phyloP scores from a whole-genome alignment of 1,140 invertebrate genomes.

The Aphis gossypii region DNA sequence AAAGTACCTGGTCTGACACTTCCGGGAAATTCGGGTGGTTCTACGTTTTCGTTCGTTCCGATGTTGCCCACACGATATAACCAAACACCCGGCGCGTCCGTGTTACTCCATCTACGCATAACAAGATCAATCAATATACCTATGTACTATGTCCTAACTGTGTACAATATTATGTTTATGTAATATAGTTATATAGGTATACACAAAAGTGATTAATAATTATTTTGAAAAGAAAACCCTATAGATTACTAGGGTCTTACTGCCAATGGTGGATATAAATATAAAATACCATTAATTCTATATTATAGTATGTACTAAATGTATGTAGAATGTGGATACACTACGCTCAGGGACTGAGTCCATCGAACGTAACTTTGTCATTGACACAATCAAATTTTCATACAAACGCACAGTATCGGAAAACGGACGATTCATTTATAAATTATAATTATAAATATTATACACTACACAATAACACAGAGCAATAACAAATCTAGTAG shows the following conservation, averaged over 20 bases:
- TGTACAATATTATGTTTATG: neutral
- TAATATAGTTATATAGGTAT: neutral
- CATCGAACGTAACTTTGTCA: no score
- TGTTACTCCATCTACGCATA: slow-evolving; percentile 81
- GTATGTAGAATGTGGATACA: no score
- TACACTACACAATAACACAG: no score
- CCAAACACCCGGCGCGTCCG: slow-evolving; percentile 82
- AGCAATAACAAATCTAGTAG: no score
- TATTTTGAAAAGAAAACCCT: neutral
- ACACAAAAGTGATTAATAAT: neutral
- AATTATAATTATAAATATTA: no score
- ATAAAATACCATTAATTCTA: neutral
- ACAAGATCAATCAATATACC: neutral
- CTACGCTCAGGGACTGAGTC: no score
- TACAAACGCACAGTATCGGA: neutral
- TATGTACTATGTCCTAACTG: neutral
- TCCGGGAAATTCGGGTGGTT: slow-evolving; percentile 70
- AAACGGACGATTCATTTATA: neutral
- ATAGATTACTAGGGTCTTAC: no score
- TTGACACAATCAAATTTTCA: neutral
- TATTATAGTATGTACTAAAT: neutral
- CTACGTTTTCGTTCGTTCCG: slow-evolving; percentile 70
- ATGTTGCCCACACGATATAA: slow-evolving; percentile 80
- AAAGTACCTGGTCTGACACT: slow-evolving; percentile 8
- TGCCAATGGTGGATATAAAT: neutral